Evolutionary conservation across 2,113 vertebrate genomes (phyloP).

Genomic region (Tenebrosternarchus preto): DNA sequence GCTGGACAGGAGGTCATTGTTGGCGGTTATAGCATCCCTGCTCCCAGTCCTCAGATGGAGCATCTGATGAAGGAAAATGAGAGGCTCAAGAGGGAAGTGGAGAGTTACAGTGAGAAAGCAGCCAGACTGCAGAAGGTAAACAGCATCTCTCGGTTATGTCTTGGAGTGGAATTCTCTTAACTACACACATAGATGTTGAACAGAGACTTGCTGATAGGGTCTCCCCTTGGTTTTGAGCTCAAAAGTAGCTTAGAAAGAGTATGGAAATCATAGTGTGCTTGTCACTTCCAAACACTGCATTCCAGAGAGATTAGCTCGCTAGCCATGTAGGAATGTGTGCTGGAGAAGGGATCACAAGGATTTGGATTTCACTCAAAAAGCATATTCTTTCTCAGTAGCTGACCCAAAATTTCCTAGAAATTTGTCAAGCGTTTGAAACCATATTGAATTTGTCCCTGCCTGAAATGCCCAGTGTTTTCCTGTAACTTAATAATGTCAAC

Average conservation of each 20-base stretch:
- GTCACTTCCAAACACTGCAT: slow-evolving; percentile 51
- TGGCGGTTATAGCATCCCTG: slow-evolving; percentile 55
- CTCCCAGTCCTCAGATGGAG: slow-evolving; percentile 77
- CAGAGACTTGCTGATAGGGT: slow-evolving; percentile 11
- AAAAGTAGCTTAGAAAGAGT: slow-evolving; percentile 35
- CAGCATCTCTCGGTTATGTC: not conserved
- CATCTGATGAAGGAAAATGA: slow-evolving; percentile 84
- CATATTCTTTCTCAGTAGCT: slow-evolving; percentile 21
- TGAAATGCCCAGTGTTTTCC: slow-evolving; percentile 21
- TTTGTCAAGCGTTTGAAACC: slow-evolving; percentile 8
- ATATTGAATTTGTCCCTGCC: slow-evolving; percentile 30
- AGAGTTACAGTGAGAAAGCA: slow-evolving; percentile 80
- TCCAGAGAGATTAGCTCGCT: slow-evolving; percentile 50
- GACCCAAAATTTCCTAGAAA: slow-evolving; percentile 13
- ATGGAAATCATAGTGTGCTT: slow-evolving; percentile 38
- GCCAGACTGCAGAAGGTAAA: slow-evolving; percentile 89
- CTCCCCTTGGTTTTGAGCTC: slow-evolving; percentile 26
- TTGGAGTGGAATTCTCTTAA: not conserved
- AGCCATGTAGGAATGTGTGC: slow-evolving; percentile 41
- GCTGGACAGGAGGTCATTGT: slow-evolving; percentile 71
- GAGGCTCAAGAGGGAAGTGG: slow-evolving; percentile 83
- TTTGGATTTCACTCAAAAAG: slow-evolving; percentile 35
- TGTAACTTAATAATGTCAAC: slow-evolving; percentile 38
- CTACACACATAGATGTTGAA: not conserved
- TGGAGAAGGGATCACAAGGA: slow-evolving; percentile 24